Evolutionary conservation across 1,140 invertebrate genomes (phyloP).

Genomic region (Nixonia krombeini): DNA sequence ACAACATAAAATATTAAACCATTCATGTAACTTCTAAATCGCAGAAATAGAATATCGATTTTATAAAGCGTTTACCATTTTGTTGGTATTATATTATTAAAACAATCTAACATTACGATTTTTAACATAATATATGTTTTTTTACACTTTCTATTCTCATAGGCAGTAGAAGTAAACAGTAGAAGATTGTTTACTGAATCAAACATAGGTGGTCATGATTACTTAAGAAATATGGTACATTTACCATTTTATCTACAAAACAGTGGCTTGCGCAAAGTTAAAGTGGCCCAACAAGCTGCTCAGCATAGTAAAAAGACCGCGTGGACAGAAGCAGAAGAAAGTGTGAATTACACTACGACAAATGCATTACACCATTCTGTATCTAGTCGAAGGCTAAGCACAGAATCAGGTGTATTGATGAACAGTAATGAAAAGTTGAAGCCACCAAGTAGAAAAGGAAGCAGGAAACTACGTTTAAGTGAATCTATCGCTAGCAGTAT

Average conservation of each 20-base stretch:
- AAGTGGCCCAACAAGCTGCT: constrained; percentile 87
- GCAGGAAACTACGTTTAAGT: constrained; percentile 82
- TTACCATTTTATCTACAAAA: constrained; percentile 98
- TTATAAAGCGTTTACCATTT: too few relatives aligned
- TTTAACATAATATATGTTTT: too few relatives aligned
- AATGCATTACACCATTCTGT: constrained; percentile 73
- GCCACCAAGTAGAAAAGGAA: constrained; percentile 72
- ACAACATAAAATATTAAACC: too few relatives aligned
- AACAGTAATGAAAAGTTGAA: constrained; percentile 82
- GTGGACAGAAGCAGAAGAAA: constrained; percentile 71
- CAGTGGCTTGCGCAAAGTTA: constrained; percentile 90
- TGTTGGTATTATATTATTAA: too few relatives aligned
- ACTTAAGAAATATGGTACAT: constrained; percentile 96
- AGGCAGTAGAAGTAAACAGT: constrained; percentile 94
- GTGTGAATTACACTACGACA: constrained; percentile 64
- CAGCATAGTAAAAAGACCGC: constrained; percentile 63
- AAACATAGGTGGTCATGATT: constrained; percentile 94
- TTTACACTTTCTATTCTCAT: too few relatives aligned
- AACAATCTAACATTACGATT: too few relatives aligned
- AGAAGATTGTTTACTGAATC: constrained; percentile 87
- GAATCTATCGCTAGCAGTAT: constrained; percentile 92
- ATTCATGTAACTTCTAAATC: too few relatives aligned
- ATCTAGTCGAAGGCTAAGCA: constrained; percentile 82
- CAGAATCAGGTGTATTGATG: constrained; percentile 82
- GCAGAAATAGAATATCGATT: too few relatives aligned